Evolutionary conservation across 2,888 invertebrate genomes (phyloP).

Genomic region (Drosophila merina): DNA sequence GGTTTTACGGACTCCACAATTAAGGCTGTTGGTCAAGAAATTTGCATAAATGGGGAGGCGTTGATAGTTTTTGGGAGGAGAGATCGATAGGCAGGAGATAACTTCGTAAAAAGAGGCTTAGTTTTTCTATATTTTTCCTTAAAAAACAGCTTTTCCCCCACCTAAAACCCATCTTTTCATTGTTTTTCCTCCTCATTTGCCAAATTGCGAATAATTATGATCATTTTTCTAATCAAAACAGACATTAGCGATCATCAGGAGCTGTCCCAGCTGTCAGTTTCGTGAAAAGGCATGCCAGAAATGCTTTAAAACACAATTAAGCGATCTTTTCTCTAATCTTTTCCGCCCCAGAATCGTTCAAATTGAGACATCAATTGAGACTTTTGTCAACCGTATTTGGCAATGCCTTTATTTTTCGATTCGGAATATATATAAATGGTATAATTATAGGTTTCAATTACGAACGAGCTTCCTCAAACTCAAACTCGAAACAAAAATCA

Average conservation of each 20-base stretch:
- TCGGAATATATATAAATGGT: slow-evolving; percentile 43
- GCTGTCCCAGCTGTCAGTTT: slow-evolving; percentile 55
- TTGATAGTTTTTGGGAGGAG: slow-evolving; percentile 3
- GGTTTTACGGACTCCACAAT: slow-evolving; percentile 27
- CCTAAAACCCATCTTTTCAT: too few species aligned
- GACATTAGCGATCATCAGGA: slow-evolving; percentile 53
- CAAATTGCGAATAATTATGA: slow-evolving; percentile 23
- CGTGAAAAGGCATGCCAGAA: slow-evolving; percentile 59
- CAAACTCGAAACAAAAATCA: slow-evolving; percentile 18
- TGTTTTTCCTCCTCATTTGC: slow-evolving; percentile 10
- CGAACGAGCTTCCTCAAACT: slow-evolving; percentile 55
- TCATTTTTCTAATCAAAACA: slow-evolving; percentile 67
- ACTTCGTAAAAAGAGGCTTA: background rate
- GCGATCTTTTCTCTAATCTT: slow-evolving; percentile 41
- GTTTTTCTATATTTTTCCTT: background rate
- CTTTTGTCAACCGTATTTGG: slow-evolving; percentile 64
- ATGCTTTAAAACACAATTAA: slow-evolving; percentile 71
- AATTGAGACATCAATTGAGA: slow-evolving; percentile 76
- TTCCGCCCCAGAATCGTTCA: slow-evolving; percentile 23
- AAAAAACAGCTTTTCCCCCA: too few species aligned
- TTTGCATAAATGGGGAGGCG: slow-evolving; percentile 5
- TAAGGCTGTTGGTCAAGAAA: slow-evolving; percentile 21
- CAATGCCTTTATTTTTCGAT: slow-evolving; percentile 17
- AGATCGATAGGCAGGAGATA: slow-evolving; percentile 3
- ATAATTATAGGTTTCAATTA: slow-evolving; percentile 73